phyloP scores from a whole-genome alignment of 2,888 invertebrate species.

The Conus canariensis region DNA sequence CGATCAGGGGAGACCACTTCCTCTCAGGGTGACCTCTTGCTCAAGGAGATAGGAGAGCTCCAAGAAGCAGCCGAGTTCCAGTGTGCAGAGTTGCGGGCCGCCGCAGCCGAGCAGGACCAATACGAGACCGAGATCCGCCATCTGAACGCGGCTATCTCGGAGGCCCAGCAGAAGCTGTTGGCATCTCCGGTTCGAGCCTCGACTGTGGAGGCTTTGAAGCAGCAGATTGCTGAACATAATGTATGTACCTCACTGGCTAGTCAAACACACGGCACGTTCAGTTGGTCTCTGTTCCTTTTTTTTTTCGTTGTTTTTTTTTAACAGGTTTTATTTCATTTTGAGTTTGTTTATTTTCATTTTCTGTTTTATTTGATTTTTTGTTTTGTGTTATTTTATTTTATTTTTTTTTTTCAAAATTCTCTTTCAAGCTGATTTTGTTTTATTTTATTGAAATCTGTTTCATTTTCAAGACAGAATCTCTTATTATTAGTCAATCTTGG shows the following conservation, averaged over 20 bases:
- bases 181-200: constrained; percentile 67
- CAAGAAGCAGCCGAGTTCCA: constrained; percentile 65
- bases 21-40: constrained; percentile 54
- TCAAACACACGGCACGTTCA: constrained; percentile 23
- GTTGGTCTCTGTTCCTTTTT: neutral
- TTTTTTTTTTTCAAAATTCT: neutral
- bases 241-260: constrained; percentile 60
- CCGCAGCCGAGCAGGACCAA: constrained; percentile 66
- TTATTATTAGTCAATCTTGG: neutral
- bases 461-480: too few relatives aligned
- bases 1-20: constrained; percentile 24
- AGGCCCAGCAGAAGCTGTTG: constrained; percentile 67
- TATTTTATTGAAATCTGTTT: too few relatives aligned
- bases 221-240: constrained; percentile 70
- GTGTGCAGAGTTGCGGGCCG: constrained; percentile 59
- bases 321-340: neutral
- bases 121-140: constrained; percentile 67
- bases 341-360: neutral
- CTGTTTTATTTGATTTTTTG: neutral
- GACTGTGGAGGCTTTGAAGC: constrained; percentile 68
- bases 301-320: neutral
- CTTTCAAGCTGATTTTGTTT: neutral
- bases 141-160: constrained; percentile 63
- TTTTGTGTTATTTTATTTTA: neutral
- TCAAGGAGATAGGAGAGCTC: constrained; percentile 65